Percentiles rank a stretch among this genome's conserved stretches.
phyloP scores from a whole-genome alignment of 2,113 vertebrate species.

The Tupaia tana region DNA sequence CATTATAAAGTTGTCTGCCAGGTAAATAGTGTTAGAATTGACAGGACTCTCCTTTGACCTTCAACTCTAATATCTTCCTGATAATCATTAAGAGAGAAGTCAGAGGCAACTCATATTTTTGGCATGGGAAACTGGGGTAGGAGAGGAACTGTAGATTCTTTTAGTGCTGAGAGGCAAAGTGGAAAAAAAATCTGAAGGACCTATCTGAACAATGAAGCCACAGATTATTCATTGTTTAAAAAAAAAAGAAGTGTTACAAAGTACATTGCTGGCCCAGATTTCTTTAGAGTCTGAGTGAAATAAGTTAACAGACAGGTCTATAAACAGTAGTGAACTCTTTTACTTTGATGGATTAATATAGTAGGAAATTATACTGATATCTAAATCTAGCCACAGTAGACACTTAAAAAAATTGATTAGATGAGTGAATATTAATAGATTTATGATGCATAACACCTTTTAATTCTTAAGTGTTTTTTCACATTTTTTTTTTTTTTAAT shows the following conservation, averaged over 20 bases:
- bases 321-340: neutral
- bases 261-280: neutral
- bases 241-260: constrained; percentile 20
- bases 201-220: constrained; percentile 42
- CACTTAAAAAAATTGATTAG: constrained; percentile 4
- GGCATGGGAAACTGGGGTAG: neutral
- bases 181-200: constrained; percentile 2
- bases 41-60: neutral
- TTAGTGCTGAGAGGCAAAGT: constrained; percentile 2
- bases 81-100: constrained; percentile 22
- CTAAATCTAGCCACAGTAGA: neutral
- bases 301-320: neutral
- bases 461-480: neutral
- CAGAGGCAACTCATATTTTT: constrained; percentile 16
- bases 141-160: constrained; percentile 23
- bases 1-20: constrained; percentile 34
- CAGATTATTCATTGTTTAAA: constrained; percentile 8
- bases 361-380: neutral
- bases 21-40: constrained; percentile 4
- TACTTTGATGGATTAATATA: constrained; percentile 36
- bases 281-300: constrained; percentile 59
- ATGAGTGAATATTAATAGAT: constrained; percentile 25
- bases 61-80: neutral
- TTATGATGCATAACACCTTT: neutral
- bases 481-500: constrained; percentile 38